Conservation (phyloP, 2,888 invertebrate species). For the Pimpla rufipes region DNA sequence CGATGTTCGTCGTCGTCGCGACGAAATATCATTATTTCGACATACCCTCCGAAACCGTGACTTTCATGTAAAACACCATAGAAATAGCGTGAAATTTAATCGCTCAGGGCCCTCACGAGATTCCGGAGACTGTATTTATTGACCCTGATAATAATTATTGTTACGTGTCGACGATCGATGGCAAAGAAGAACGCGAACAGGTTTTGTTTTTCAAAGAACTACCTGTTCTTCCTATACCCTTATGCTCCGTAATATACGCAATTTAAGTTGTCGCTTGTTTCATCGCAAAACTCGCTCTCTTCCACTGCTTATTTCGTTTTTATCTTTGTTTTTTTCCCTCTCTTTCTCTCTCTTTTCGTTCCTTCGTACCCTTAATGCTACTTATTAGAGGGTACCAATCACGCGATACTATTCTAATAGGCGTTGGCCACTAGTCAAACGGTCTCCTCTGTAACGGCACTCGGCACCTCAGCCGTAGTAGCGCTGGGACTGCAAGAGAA, state of each 20-base stretch:
- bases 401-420: constrained; percentile 47
- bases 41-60: constrained; percentile 29
- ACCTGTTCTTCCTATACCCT: constrained; percentile 65
- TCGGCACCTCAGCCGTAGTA: constrained; percentile 76
- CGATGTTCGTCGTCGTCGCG: neutral
- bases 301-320: constrained; percentile 7
- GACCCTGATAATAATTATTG: constrained; percentile 66
- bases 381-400: constrained; percentile 37
- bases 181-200: constrained; percentile 58
- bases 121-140: constrained; percentile 52
- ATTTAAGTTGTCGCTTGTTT: constrained; percentile 37
- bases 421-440: constrained; percentile 79
- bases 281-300: constrained; percentile 13
- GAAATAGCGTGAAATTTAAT: constrained; percentile 42
- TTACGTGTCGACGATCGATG: constrained; percentile 64
- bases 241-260: constrained; percentile 63
- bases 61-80: constrained; percentile 56
- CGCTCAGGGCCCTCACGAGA: constrained; percentile 34
- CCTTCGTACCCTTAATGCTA: constrained; percentile 25
- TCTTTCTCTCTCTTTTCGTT: constrained; percentile 12
- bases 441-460: constrained; percentile 81
- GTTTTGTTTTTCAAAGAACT: constrained; percentile 48
- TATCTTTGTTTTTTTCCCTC: constrained; percentile 12
- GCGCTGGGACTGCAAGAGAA: constrained; percentile 75
- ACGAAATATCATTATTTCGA: constrained; percentile 16